phyloP scores from a whole-genome alignment of 2,797 vertebrate species.

The Vireo griseus region DNA sequence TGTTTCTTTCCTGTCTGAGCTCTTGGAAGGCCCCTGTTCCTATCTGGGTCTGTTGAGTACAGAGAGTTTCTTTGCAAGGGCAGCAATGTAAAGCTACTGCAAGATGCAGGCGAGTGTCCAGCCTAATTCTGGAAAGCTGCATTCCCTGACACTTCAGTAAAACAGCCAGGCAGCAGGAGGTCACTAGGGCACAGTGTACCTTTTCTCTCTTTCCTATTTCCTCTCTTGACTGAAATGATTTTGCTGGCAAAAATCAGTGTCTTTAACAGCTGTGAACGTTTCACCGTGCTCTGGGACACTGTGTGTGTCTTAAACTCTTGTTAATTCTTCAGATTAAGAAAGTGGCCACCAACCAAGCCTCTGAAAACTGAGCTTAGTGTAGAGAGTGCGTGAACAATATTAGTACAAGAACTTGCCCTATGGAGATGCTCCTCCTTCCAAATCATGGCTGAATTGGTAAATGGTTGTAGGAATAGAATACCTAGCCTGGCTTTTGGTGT shows the following conservation, averaged over 20 bases:
- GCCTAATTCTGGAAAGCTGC: slow-evolving; percentile 8
- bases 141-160: not conserved
- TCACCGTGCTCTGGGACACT: not conserved
- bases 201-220: not conserved
- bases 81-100: slow-evolving; percentile 38
- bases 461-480: not conserved
- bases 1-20: slow-evolving; percentile 32
- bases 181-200: not conserved
- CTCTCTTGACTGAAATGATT: slow-evolving; percentile 29
- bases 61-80: slow-evolving; percentile 51
- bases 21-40: not conserved
- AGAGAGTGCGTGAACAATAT: not conserved
- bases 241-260: slow-evolving; percentile 22
- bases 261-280: slow-evolving; percentile 39
- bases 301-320: not conserved
- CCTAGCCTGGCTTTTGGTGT: not conserved
- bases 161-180: not conserved
- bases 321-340: slow-evolving; percentile 31
- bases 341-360: not conserved
- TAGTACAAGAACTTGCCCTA: not conserved
- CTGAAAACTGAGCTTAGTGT: not conserved
- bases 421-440: not conserved
- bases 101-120: slow-evolving; percentile 4
- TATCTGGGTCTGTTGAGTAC: not conserved
- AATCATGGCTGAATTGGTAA: not conserved